Conservation (phyloP, 2,888 invertebrate genomes). For the Nebria brevicollis region DNA sequence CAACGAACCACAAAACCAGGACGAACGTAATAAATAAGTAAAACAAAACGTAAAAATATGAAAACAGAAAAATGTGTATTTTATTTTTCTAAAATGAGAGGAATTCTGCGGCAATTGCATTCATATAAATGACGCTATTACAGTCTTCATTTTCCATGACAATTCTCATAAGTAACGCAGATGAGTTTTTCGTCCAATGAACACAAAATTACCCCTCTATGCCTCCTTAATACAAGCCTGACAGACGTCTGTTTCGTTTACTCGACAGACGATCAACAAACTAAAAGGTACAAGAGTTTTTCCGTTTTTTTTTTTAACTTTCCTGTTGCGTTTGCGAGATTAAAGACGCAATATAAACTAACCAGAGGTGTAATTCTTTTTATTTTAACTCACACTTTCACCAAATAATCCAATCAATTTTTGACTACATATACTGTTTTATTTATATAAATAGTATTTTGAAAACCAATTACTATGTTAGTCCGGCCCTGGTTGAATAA, state of each 20-base stretch:
- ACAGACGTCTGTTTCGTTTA: neutral
- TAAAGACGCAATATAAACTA: neutral
- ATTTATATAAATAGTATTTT: neutral
- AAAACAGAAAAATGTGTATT: conserved; percentile 27
- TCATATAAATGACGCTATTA: conserved; percentile 36
- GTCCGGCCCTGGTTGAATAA: neutral
- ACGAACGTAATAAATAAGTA: neutral
- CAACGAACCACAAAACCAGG: conserved; percentile 22
- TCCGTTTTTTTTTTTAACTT: neutral
- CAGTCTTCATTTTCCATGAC: conserved; percentile 36
- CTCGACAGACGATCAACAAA: neutral
- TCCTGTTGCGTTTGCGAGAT: conserved; percentile 1
- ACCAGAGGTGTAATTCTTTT: neutral
- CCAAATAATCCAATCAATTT: neutral
- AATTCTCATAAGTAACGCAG: conserved; percentile 40
- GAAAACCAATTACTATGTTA: neutral
- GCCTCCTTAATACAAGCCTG: neutral
- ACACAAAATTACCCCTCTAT: conserved; percentile 12
- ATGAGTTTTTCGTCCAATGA: conserved; percentile 42
- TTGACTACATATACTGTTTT: neutral
- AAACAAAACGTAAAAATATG: neutral
- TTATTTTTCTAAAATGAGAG: conserved; percentile 28
- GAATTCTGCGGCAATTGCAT: conserved; percentile 18
- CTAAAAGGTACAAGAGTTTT: neutral
- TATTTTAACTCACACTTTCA: neutral